These are phyloP conservation scores for Syncerus caffer DNA, from an alignment of 2,797 vertebrate species.

Conservation along the genomic window DNA sequence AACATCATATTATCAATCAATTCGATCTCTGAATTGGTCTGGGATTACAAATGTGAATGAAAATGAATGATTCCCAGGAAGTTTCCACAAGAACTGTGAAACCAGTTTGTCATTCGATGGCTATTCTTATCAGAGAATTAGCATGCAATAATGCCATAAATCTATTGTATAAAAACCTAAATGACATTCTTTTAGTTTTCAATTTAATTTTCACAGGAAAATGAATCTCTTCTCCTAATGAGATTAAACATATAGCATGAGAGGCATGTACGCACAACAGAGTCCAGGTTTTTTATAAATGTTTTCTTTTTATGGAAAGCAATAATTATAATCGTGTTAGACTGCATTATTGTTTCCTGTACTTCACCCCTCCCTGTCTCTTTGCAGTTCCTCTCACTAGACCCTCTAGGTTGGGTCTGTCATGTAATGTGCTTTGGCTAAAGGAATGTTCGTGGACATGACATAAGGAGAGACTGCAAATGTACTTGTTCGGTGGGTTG, in stretches of 20 bases:
- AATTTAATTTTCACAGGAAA: neutral
- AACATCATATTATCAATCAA: neutral
- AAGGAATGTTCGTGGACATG: neutral
- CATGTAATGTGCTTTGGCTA: neutral
- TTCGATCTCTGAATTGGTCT: neutral
- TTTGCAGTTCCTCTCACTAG: neutral
- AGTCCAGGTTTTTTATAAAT: neutral
- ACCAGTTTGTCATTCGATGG: neutral
- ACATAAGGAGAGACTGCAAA: neutral
- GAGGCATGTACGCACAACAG: neutral
- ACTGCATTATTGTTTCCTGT: neutral
- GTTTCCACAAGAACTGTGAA: neutral
- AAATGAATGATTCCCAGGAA: constrained; percentile 24
- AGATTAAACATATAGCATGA: neutral
- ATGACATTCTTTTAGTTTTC: neutral
- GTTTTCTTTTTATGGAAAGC: neutral
- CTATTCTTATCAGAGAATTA: neutral
- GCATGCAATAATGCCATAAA: neutral
- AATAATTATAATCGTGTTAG: neutral
- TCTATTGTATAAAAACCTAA: neutral
- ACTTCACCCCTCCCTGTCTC: neutral
- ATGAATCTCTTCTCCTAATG: neutral
- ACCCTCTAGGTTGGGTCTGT: neutral
- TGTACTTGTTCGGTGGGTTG: neutral
- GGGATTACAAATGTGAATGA: neutral